Evolutionary conservation across 2,113 vertebrate genomes (phyloP).

Genomic region (Gopherus flavomarginatus): DNA sequence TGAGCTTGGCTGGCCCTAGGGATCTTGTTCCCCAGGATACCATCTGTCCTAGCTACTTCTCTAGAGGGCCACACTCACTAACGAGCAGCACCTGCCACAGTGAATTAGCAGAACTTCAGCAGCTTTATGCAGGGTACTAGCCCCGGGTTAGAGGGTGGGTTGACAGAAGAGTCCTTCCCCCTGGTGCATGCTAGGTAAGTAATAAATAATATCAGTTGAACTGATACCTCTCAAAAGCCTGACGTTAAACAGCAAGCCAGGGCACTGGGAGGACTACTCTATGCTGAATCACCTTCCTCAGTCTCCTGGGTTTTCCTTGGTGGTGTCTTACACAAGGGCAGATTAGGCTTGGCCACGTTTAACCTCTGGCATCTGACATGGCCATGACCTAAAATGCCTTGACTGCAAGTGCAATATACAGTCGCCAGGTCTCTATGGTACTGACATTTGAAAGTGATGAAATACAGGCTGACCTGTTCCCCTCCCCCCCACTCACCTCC

Average conservation of each 20-base stretch:
- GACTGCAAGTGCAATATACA: not conserved
- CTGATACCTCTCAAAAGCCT: not conserved
- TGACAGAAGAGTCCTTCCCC: fast-evolving
- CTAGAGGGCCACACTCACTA: not conserved
- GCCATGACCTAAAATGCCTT: not conserved
- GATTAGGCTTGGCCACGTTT: not conserved
- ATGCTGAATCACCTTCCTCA: not conserved
- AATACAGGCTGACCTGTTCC: not conserved
- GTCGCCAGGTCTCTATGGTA: fast-evolving
- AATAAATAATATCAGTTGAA: not conserved
- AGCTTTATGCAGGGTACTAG: not conserved
- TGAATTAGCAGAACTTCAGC: fast-evolving
- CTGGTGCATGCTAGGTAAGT: fast-evolving
- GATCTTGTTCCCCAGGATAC: not conserved
- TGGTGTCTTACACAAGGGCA: fast-evolving
- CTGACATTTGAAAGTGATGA: not conserved
- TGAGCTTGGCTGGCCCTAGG: not conserved
- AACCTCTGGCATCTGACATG: fast-evolving
- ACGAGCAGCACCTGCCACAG: not conserved
- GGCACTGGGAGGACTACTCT: not conserved
- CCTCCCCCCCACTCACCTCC: not conserved
- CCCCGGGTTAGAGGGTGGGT: fast-evolving
- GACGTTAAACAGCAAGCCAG: not conserved
- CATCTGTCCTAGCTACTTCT: not conserved
- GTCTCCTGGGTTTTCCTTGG: not conserved